Percentiles rank a stretch among this genome's conserved stretches.
These are phyloP conservation scores for Pseudomyrmex concolor DNA, from an alignment of 1,140 invertebrate genomes.

Conservation along the genomic window DNA sequence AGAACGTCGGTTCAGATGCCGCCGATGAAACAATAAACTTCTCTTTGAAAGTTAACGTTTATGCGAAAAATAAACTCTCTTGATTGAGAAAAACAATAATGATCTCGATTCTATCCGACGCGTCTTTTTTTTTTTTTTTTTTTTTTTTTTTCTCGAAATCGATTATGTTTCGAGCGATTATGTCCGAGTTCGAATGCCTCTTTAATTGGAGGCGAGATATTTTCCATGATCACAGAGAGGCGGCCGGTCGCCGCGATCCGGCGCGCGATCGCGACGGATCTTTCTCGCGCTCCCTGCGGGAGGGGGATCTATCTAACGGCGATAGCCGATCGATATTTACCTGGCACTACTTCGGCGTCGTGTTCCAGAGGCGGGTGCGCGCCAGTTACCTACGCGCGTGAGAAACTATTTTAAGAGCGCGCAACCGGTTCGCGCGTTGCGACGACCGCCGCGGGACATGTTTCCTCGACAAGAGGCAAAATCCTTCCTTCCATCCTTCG, in stretches of 20 bases:
- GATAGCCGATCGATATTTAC: conserved; percentile 65
- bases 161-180: background rate
- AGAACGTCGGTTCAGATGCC: background rate
- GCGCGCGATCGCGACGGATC: conserved; percentile 46
- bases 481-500: conserved; percentile 57
- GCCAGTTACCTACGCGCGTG: conserved; percentile 79
- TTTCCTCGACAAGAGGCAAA: conserved; percentile 66
- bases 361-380: conserved; percentile 60
- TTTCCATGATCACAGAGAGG: conserved; percentile 46
- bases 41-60: background rate
- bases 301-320: conserved; percentile 46
- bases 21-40: background rate
- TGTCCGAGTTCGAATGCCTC: conserved; percentile 23
- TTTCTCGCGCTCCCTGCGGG: conserved; percentile 9
- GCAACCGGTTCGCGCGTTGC: conserved; percentile 82
- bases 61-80: no score
- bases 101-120: no score
- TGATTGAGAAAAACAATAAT: background rate
- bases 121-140: no score
- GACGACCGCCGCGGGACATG: conserved; percentile 77
- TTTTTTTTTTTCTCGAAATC: background rate
- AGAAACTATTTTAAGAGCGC: conserved; percentile 83
- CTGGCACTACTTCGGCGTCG: conserved; percentile 56
- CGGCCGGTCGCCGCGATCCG: conserved; percentile 37
- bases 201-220: conserved; percentile 51